Conservation (phyloP, 2,888 invertebrate genomes). For the Tridacna crocea region DNA sequence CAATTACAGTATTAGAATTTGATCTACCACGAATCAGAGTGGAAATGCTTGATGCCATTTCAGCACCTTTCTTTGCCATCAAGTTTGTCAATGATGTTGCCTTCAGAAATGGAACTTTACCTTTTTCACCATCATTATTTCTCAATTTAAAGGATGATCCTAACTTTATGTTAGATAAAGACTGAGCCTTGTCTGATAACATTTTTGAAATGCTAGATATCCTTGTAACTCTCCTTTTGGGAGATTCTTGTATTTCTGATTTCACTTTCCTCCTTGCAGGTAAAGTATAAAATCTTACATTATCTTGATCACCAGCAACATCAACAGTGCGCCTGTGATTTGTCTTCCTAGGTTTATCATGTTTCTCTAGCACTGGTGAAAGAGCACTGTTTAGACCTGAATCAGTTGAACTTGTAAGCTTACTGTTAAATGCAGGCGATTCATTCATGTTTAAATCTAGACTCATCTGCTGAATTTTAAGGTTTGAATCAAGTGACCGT, state of each 20-base stretch:
- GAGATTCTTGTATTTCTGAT: constrained; percentile 21
- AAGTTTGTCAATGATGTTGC: constrained; percentile 54
- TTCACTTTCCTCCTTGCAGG: constrained; percentile 50
- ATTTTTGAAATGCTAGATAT: constrained; percentile 54
- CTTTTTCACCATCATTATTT: constrained; percentile 50
- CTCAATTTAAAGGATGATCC: constrained; percentile 58
- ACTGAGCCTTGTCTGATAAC: constrained; percentile 52
- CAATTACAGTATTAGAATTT: constrained; percentile 39
- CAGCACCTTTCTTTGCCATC: constrained; percentile 51
- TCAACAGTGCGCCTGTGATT: constrained; percentile 5
- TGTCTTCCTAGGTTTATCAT: constrained; percentile 11
- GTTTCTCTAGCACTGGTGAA: constrained; percentile 50
- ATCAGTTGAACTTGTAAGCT: constrained; percentile 38
- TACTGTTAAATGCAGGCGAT: constrained; percentile 5
- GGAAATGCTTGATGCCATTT: constrained; percentile 55
- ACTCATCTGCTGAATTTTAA: constrained; percentile 42
- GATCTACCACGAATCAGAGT: constrained; percentile 50
- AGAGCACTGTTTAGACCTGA: constrained; percentile 42
- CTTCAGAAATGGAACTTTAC: constrained; percentile 41
- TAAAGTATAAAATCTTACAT: constrained; percentile 48
- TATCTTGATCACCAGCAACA: constrained; percentile 24
- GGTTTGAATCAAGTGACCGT: constrained; percentile 55
- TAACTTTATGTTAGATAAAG: constrained; percentile 48
- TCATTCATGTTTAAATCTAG: constrained; percentile 30
- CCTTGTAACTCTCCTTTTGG: constrained; percentile 41